phyloP scores from a whole-genome alignment of 2,113 vertebrate species.

The Morone saxatilis region DNA sequence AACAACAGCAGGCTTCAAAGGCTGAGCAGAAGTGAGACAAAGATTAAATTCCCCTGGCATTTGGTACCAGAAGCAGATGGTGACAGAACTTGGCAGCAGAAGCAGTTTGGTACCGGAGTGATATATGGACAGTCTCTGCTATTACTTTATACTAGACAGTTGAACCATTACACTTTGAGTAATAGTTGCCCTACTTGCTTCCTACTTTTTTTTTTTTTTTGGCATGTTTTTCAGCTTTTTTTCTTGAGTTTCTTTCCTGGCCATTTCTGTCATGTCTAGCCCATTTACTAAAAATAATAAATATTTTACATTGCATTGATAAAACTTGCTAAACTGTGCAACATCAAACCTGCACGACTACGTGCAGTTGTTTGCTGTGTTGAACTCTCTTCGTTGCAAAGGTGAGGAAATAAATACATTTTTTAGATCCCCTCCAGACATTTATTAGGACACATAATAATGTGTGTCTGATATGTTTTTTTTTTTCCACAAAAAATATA shows the following conservation, averaged over 20 bases:
- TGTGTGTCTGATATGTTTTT: too few species aligned
- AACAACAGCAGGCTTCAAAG: conserved; percentile 55
- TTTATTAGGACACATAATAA: too few species aligned
- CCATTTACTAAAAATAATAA: conserved; percentile 18
- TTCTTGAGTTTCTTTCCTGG: background rate
- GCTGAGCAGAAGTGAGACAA: conserved; percentile 47
- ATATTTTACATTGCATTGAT: background rate
- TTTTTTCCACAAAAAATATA: too few species aligned
- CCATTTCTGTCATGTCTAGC: conserved; percentile 1
- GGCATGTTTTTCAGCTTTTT: conserved; percentile 19
- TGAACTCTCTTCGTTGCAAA: background rate
- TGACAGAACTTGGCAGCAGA: conserved; percentile 56
- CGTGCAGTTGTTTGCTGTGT: background rate
- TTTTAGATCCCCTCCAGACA: too few species aligned
- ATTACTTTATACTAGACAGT: conserved; percentile 58
- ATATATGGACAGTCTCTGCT: conserved; percentile 56
- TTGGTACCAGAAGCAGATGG: conserved; percentile 58
- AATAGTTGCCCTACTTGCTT: conserved; percentile 31
- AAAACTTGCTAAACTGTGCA: too few species aligned
- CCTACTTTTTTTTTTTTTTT: conserved; percentile 20
- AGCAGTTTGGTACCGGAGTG: conserved; percentile 58
- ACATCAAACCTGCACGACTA: background rate
- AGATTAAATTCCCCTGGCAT: conserved; percentile 64
- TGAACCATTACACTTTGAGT: conserved; percentile 56
- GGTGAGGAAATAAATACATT: too few species aligned